phyloP scores from a whole-genome alignment of 2,113 vertebrate genomes.

The Rhinichthys klamathensis region DNA sequence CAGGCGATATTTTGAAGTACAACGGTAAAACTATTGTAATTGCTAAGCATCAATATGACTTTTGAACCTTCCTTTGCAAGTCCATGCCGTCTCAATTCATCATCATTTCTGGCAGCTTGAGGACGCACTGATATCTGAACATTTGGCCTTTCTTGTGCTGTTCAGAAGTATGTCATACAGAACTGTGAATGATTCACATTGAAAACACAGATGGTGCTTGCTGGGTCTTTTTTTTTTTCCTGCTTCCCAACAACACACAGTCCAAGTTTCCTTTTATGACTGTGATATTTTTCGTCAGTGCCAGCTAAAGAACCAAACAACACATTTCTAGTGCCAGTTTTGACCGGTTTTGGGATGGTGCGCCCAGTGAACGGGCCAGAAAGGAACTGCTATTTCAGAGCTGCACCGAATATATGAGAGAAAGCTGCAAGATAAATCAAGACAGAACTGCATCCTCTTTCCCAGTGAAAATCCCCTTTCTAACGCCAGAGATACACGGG shows the following conservation, averaged over 20 bases:
- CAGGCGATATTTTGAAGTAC: background rate
- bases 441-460: conserved; percentile 23
- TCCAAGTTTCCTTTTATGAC: conserved; percentile 50
- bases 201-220: conserved; percentile 59
- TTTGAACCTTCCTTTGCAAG: background rate
- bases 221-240: conserved; percentile 21
- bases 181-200: conserved; percentile 54
- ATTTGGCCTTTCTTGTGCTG: conserved; percentile 30
- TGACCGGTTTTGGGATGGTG: conserved; percentile 53
- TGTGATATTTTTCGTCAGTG: conserved; percentile 53
- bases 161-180: conserved; percentile 50
- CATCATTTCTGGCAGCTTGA: conserved; percentile 3
- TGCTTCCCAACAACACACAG: conserved; percentile 48
- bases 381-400: conserved; percentile 43
- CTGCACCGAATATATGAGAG: conserved; percentile 24
- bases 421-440: conserved; percentile 29
- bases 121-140: conserved; percentile 26
- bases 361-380: conserved; percentile 43
- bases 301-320: conserved; percentile 57
- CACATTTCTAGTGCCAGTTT: conserved; percentile 56
- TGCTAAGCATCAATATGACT: background rate
- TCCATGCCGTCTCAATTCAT: background rate
- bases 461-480: conserved; percentile 16
- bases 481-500: background rate
- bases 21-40: background rate